These are phyloP conservation scores for Pegea sp. DNA, from an alignment of 23 tunicate species.

Conservation along the genomic window DNA sequence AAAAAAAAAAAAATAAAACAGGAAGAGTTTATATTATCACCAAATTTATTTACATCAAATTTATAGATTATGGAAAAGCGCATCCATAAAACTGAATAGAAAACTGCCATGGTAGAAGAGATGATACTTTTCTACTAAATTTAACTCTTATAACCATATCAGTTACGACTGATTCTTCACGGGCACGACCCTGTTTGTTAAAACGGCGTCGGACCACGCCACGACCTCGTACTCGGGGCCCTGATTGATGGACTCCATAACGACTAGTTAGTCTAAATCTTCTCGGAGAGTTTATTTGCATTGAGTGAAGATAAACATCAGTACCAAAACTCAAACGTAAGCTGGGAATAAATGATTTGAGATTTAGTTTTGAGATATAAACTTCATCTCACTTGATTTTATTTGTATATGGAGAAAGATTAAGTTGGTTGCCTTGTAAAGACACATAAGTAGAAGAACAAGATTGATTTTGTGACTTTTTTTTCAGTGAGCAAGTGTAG, in stretches of 20 bases:
- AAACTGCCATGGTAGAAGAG: neutral
- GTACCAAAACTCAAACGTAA: neutral
- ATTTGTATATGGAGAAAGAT: no score
- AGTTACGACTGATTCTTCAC: neutral
- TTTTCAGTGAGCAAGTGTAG: neutral
- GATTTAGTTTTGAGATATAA: neutral
- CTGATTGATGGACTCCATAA: no score
- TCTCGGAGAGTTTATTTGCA: no score
- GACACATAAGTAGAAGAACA: no score
- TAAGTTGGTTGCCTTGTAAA: no score
- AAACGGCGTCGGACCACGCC: neutral
- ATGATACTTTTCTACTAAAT: neutral
- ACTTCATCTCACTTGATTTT: no score
- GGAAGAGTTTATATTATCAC: no score
- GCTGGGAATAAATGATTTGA: neutral
- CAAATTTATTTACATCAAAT: no score
- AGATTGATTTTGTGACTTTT: no score
- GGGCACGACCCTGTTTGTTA: neutral
- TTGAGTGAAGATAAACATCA: neutral
- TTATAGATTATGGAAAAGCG: neutral
- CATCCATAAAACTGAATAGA: neutral
- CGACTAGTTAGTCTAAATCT: no score
- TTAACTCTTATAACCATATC: neutral
- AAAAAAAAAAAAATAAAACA: no score
- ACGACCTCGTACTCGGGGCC: neutral